Percentiles rank a stretch among this genome's conserved stretches.
phyloP scores from a whole-genome alignment of 2,888 invertebrate species.

The Camptogramma bilineatum region DNA sequence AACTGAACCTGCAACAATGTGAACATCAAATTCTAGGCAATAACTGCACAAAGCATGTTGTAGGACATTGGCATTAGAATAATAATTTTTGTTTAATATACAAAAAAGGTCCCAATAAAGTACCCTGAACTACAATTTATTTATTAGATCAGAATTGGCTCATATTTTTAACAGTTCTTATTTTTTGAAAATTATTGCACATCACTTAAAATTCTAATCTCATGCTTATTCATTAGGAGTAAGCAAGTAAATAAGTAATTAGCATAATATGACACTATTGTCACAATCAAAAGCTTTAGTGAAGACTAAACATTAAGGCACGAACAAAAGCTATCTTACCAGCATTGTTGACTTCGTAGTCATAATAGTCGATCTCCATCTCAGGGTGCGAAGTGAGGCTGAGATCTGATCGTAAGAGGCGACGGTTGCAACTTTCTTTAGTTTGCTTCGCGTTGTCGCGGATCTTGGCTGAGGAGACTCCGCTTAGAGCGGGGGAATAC shows the following conservation, averaged over 20 bases:
- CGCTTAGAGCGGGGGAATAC: slow-evolving; percentile 89
- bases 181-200: background rate
- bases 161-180: background rate
- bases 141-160: background rate
- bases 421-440: slow-evolving; percentile 92
- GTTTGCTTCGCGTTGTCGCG: slow-evolving; percentile 90
- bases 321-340: slow-evolving; percentile 58
- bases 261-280: background rate
- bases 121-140: background rate
- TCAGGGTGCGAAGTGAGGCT: slow-evolving; percentile 92
- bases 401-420: slow-evolving; percentile 89
- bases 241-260: background rate
- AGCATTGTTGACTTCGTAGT: slow-evolving; percentile 93
- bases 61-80: background rate
- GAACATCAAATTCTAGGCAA: slow-evolving; percentile 36
- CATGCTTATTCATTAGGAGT: background rate
- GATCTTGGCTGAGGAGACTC: slow-evolving; percentile 88
- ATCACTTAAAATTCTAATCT: too few relatives aligned
- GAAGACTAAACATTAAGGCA: background rate
- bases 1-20: slow-evolving; percentile 86
- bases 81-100: background rate
- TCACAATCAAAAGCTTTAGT: background rate
- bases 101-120: background rate
- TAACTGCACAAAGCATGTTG: background rate
- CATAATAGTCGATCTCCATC: slow-evolving; percentile 94